Conservation (phyloP, 1,140 invertebrate species). For the Bombus waltoni region DNA sequence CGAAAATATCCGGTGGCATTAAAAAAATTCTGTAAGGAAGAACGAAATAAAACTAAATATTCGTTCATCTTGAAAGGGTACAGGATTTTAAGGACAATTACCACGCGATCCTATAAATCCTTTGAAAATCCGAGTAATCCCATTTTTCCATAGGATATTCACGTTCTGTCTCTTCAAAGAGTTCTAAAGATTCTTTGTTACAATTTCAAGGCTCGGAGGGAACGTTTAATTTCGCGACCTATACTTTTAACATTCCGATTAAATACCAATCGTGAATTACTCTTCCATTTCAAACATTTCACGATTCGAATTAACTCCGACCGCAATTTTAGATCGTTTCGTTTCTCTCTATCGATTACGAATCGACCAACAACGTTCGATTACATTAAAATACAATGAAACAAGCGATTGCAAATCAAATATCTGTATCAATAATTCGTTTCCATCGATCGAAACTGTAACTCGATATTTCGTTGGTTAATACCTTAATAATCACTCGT, state of each 20-base stretch:
- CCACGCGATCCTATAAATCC: neutral
- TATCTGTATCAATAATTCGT: neutral
- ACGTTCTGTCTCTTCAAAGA: neutral
- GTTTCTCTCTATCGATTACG: neutral
- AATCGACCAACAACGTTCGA: neutral
- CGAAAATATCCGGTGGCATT: constrained; percentile 1
- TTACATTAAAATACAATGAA: neutral
- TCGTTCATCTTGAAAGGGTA: neutral
- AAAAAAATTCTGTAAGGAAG: neutral
- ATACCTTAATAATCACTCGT: neutral
- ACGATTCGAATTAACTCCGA: constrained; percentile 4
- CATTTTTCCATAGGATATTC: neutral
- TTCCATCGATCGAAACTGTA: neutral
- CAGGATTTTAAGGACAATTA: neutral
- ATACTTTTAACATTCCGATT: neutral
- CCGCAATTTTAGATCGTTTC: neutral
- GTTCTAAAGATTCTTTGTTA: neutral
- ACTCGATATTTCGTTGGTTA: neutral
- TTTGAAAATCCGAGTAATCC: neutral
- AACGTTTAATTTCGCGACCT: neutral
- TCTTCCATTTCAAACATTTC: neutral
- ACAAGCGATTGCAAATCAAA: neutral
- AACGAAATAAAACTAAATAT: neutral
- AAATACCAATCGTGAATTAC: neutral
- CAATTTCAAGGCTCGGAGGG: neutral